Base-by-base conservation (phyloP, 2,797 vertebrate genomes). In the Acanthornis magna region DNA sequence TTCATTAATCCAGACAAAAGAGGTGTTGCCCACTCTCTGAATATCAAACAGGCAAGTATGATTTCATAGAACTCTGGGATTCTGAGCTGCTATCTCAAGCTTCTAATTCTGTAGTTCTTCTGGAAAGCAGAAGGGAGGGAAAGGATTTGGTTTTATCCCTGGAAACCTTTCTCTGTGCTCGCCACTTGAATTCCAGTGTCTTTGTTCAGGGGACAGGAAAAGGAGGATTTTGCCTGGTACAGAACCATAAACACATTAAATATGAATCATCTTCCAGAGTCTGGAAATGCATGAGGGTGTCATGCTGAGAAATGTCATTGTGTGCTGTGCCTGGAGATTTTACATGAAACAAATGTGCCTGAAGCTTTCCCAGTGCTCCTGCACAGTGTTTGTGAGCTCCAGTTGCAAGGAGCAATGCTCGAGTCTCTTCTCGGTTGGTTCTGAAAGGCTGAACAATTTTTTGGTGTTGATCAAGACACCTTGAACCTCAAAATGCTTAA, bases 41-140 rank as follows among this genome's bases (percentile, higher is more conserved):
- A 20, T 91, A 78, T 61, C 38, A 48, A 91, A 65, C 70, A 85
- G 88, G 92, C 86, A 91, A 88, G 50, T 75, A 16, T 55, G 23
- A 67, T 92, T 92, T 83, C 47, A 53, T 7, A 91, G 97, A 85
- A 97, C 97, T 96, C 95, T 91, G 96, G 96, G 98, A 97, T 96
- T 94, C 74, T 96, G 70, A 92, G 85, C 95, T 95, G 93, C 89
- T 95, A 0, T 91, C 92, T 95, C 93, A 84, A 95, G 80, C 73
- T 77, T 76, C 79, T 67, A 27, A 42, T 66, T 92, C 42, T 66
- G 40, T 77, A 53, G 16, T 5, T 71, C 32, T 5, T 71, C 30
- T 63, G 77, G 72, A 88, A 85, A 34, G 42, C 51, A 78, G 76
- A 68, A 85, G 48, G 82, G 50, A 89, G 65, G 79, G 51, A 74